Base-by-base conservation (phyloP, 2,797 vertebrate genomes). In the Urocyon cinereoargenteus region DNA sequence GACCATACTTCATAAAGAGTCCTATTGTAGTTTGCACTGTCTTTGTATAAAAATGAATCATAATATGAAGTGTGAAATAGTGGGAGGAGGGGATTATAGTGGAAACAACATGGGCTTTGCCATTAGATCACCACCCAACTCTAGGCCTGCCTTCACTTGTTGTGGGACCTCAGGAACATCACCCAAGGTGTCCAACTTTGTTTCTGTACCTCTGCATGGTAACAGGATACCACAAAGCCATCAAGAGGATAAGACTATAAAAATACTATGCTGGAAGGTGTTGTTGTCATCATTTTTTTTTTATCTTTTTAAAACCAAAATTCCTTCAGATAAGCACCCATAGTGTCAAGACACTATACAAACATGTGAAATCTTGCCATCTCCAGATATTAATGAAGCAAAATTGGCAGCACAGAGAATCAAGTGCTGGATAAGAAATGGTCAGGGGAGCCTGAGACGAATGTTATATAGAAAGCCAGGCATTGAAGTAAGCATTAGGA, bases 1-100 rank as follows among this genome's bases (percentile, higher is more conserved):
- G 75, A 85, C 51, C 12, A 1, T 26, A 61, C 28, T 96, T 79
- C 72, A 84, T 84, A 98, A 95, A 96, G 81, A 93, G 90, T 53
- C 6, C 34, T 68, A 51, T 57, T 95, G n/a, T 78, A 64, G 3
- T 51, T 94, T 68, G 90, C 70, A 36, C 75, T 93, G 53, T 95
- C 62, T 97, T 91, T 82, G 75, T 57, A 24, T 81, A 40, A 89
- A 96, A 95, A 75, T 34, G 18, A 82, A 86, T 79, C 31, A 51
- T 68, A 70, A 88, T 59, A 64, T 62, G 6, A 53, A 55, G n/a
- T 79, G n/a, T 59, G 77, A 61, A 89, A 40, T 21, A 45, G 40
- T 3, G 21, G 75, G 61, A 87, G 12, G 24, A 78, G 55, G 21
- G 55, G 19, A 49, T 45, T 53, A 24, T 2, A 28, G 14, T 28